Conservation (phyloP, 1,140 invertebrate species). For the Platyscapa corneri region DNA sequence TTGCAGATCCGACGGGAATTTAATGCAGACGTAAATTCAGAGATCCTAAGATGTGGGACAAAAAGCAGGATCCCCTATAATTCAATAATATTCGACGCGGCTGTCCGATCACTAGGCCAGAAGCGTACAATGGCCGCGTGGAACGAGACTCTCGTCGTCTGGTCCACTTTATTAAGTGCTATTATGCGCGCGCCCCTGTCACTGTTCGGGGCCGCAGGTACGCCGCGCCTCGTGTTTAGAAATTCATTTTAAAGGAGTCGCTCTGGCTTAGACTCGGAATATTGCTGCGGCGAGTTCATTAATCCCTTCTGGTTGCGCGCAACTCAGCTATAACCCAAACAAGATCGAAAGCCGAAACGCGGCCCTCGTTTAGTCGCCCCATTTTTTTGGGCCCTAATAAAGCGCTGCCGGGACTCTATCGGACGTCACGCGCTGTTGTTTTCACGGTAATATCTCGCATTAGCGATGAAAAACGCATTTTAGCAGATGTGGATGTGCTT, state of each 20-base stretch:
- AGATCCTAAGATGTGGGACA: neutral
- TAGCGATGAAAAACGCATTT: neutral
- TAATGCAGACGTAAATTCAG: too few relatives aligned
- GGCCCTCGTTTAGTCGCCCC: constrained; percentile 16
- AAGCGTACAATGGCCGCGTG: constrained; percentile 11
- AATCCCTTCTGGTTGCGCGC: constrained; percentile 55
- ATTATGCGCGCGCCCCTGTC: constrained; percentile 70
- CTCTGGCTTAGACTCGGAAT: constrained; percentile 57
- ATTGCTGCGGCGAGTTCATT: constrained; percentile 64
- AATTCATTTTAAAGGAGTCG: constrained; percentile 66
- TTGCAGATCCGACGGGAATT: too few relatives aligned
- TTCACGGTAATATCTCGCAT: neutral
- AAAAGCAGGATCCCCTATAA: too few relatives aligned
- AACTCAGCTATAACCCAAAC: constrained; percentile 66
- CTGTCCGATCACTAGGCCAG: neutral
- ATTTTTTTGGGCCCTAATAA: constrained; percentile 2
- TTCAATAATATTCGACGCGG: too few relatives aligned
- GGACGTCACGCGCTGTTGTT: neutral
- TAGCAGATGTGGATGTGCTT: neutral
- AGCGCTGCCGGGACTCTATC: neutral
- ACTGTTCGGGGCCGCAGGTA: constrained; percentile 44
- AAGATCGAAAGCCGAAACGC: constrained; percentile 54
- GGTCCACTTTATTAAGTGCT: constrained; percentile 73
- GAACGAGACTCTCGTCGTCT: constrained; percentile 60
- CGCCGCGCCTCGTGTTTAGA: constrained; percentile 68